Evolutionary conservation across 2,113 vertebrate species (phyloP).

Genomic region (Falco punctatus): DNA sequence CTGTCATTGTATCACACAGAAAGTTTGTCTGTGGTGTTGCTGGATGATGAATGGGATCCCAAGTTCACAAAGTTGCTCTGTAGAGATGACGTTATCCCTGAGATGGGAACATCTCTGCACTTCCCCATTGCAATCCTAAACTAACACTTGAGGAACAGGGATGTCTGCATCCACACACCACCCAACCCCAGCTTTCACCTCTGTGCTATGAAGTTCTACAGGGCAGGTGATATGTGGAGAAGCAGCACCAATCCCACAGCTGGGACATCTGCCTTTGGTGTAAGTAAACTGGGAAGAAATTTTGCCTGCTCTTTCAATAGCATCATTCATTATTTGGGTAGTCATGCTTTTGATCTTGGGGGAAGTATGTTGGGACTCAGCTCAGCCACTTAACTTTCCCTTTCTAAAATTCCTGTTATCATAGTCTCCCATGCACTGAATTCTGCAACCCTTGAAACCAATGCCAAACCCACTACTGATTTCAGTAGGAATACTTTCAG

Average conservation of each 20-base stretch:
- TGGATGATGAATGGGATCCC: not conserved
- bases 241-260: not conserved
- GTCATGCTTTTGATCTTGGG: not conserved
- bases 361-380: not conserved
- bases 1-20: not conserved
- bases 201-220: fast-evolving
- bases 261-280: not conserved
- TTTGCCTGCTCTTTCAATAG: not conserved
- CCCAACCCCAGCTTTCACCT: not conserved
- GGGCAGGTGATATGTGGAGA: fast-evolving
- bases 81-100: not conserved
- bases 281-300: not conserved
- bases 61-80: not conserved
- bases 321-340: not conserved
- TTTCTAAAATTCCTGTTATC: not conserved
- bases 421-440: not conserved
- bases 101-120: not conserved
- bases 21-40: not conserved
- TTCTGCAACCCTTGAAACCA: not conserved
- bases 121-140: not conserved
- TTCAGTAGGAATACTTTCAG: not conserved
- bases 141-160: fast-evolving
- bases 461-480: not conserved
- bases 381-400: not conserved
- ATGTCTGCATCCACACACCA: not conserved